Conservation (phyloP, 2,113 vertebrate genomes). For the Atractosteus spatula region DNA sequence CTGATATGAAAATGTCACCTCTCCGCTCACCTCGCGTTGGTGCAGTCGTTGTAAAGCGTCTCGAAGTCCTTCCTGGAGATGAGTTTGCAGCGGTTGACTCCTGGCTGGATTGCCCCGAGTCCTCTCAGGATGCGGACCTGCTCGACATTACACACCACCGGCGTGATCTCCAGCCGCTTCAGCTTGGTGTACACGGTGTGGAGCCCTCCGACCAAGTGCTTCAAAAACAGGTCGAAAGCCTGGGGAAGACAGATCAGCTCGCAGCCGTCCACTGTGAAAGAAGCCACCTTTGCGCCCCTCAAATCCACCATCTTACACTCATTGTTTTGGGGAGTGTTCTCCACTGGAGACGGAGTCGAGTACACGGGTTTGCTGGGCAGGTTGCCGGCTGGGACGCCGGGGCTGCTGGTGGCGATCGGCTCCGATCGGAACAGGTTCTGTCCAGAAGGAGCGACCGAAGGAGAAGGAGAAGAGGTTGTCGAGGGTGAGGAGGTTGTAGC, state of each 20-base stretch:
- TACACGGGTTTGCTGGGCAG: slow-evolving; percentile 89
- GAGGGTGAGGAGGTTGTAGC: slow-evolving; percentile 77
- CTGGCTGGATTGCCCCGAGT: slow-evolving; percentile 94
- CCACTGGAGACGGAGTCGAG: slow-evolving; percentile 95
- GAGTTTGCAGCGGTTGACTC: slow-evolving; percentile 97
- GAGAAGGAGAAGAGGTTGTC: slow-evolving; percentile 85
- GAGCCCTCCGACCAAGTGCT: slow-evolving; percentile 96
- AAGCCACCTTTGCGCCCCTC: slow-evolving; percentile 93
- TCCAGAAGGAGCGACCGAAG: slow-evolving; percentile 67
- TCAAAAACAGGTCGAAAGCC: slow-evolving; percentile 97
- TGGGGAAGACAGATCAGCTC: slow-evolving; percentile 98
- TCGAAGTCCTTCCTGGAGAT: slow-evolving; percentile 98
- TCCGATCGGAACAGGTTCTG: slow-evolving; percentile 85
- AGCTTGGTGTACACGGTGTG: slow-evolving; percentile 99
- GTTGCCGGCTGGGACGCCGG: slow-evolving; percentile 68
- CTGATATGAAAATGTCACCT: slow-evolving; percentile 20
- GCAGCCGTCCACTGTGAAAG: slow-evolving; percentile 94
- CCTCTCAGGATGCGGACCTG: slow-evolving; percentile 96
- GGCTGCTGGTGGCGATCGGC: slow-evolving; percentile 70
- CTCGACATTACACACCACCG: slow-evolving; percentile 97
- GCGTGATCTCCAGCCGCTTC: slow-evolving; percentile 97
- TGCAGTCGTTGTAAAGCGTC: slow-evolving; percentile 97
- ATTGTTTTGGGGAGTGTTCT: slow-evolving; percentile 98
- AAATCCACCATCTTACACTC: slow-evolving; percentile 98
- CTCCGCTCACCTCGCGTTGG: slow-evolving; percentile 87